Conservation (phyloP, 1,140 invertebrate species). For the Atopsyche davidsoni region DNA sequence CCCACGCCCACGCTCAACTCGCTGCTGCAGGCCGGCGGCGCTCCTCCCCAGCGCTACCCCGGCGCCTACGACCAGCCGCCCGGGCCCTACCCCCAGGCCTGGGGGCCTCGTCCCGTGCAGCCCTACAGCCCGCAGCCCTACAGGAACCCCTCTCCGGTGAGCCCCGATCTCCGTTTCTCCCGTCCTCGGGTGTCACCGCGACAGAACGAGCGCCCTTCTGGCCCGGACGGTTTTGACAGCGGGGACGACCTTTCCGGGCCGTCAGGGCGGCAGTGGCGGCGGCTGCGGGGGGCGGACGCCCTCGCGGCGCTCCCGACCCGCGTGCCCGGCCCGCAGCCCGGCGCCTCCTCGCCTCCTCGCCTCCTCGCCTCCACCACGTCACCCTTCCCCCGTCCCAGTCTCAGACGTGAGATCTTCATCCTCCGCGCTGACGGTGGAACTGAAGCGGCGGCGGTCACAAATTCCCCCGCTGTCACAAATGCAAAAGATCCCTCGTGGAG, state of each 20-base stretch:
- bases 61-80: slow-evolving; percentile 45
- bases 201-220: background rate
- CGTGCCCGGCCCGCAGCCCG: no score
- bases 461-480: background rate
- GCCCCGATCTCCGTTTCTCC: slow-evolving; percentile 17
- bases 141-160: slow-evolving; percentile 45
- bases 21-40: slow-evolving; percentile 74
- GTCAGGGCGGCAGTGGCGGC: no score
- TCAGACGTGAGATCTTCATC: background rate
- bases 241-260: no score
- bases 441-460: background rate
- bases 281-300: no score
- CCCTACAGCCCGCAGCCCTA: slow-evolving; percentile 48
- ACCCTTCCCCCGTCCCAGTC: slow-evolving; percentile 1
- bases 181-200: background rate
- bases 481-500: no score
- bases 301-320: no score
- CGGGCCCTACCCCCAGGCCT: slow-evolving; percentile 48
- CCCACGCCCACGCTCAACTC: slow-evolving; percentile 89
- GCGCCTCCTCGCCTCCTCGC: no score
- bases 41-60: slow-evolving; percentile 35
- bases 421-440: background rate
- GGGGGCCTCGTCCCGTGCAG: slow-evolving; percentile 42
- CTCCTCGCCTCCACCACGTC: background rate
- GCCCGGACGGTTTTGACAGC: no score